A percentile compares a stretch with the other conserved stretches of the same genome.
Conservation (phyloP, 2,797 vertebrate species). For the Aldrovandia affinis region DNA sequence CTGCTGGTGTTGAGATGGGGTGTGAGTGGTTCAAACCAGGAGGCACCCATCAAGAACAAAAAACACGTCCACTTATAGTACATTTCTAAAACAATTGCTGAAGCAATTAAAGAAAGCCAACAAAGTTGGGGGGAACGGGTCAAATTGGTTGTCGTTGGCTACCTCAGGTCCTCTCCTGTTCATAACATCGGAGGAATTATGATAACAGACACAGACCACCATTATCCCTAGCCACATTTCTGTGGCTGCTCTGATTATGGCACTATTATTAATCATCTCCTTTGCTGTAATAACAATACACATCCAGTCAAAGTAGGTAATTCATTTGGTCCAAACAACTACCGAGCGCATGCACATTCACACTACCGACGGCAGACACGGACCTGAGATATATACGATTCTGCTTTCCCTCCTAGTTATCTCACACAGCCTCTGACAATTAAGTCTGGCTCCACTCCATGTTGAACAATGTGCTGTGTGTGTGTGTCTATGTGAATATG, state of each 20-base stretch:
- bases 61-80: not conserved
- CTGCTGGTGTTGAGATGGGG: constrained; percentile 9
- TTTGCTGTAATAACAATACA: constrained; percentile 54
- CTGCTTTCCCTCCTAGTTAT: not conserved
- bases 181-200: constrained; percentile 48
- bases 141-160: constrained; percentile 11
- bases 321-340: constrained; percentile 46
- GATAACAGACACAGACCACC: constrained; percentile 33
- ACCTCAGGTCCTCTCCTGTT: constrained; percentile 21
- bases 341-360: constrained; percentile 35
- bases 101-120: not conserved
- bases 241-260: constrained; percentile 54
- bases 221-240: constrained; percentile 44
- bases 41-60: not conserved
- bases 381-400: constrained; percentile 2
- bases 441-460: not conserved
- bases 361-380: constrained; percentile 14
- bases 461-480: not conserved
- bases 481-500: not conserved
- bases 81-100: not conserved
- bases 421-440: not conserved
- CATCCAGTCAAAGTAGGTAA: constrained; percentile 50
- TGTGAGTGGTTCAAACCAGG: not conserved
- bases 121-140: not conserved
- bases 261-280: constrained; percentile 64